phyloP scores from a whole-genome alignment of 2,797 vertebrate species.

The Emys orbicularis region DNA sequence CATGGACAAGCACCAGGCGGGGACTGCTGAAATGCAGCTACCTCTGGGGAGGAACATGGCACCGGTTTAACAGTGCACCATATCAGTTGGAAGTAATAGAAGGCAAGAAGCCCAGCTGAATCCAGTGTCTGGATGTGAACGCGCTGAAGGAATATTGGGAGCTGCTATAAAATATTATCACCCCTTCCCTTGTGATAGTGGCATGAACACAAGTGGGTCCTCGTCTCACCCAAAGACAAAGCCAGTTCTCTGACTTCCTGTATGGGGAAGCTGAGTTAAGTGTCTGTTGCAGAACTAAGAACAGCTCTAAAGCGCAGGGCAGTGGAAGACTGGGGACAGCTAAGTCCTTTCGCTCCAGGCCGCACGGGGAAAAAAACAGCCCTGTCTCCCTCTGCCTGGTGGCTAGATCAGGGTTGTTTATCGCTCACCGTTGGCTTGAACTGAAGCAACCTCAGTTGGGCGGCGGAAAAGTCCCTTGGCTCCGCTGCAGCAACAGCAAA shows the following conservation, averaged over 20 bases:
- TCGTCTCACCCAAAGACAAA: neutral
- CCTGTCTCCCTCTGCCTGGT: neutral
- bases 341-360: neutral
- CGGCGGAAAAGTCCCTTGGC: neutral
- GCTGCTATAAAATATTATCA: neutral
- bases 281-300: neutral
- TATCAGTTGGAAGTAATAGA: neutral
- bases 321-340: neutral
- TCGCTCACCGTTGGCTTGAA: neutral
- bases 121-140: neutral
- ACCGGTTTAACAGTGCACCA: neutral
- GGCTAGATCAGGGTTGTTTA: neutral
- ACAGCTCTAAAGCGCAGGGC: neutral
- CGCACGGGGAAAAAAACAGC: neutral
- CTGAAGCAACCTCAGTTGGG: neutral
- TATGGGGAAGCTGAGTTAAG: neutral
- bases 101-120: neutral
- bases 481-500: neutral
- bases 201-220: too few species aligned
- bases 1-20: neutral
- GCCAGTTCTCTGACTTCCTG: neutral
- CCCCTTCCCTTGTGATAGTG: neutral
- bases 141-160: neutral
- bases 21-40: neutral
- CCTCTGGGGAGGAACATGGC: neutral